Evolutionary conservation across 2,888 invertebrate species (phyloP), one percentile per base, ranked within the genome.

Genomic region (Acanthopleura granulata): DNA sequence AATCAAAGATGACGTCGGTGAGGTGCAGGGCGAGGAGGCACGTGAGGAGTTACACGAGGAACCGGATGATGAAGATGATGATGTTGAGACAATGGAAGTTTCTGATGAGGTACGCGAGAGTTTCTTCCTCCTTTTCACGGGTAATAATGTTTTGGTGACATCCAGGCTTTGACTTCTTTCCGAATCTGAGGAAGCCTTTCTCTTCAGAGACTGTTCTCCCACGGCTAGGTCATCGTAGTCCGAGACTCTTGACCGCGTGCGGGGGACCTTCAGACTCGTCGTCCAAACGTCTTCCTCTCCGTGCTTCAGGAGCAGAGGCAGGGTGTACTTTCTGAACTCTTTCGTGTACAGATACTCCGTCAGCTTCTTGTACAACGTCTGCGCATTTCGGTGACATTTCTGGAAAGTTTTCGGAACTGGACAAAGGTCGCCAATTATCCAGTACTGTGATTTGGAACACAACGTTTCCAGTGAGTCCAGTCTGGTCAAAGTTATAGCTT

Each of bases 21-120:
- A 72, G 18, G 29, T 50, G 57, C 57, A 72, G 57, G 61, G 51
- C 27, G 61, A 72, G n/a, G 61, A 57, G 18, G 30, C 27, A 18
- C 22, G 72, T 57, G 72, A 72, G 27, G 51, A 61, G n/a, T 30
- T 27, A 57, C 57, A 57, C n/a, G 72, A 57, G 72, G 72, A 72
- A 51, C 51, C 61, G 29, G 61, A 72, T 29, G 72, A 72, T 27
- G 51, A 72, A 57, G 51, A 72, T n/a, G 51, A 72, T 50, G 57
- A 57, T 57, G n/a, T 18, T 40, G 40, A 40, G 40, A 40, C 9
- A 40, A 40, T 40, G 40, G 40, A 40, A 40, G 40, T 40, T 40
- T 40, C 40, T 40, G 40, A 40, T 6, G 40, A 40, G 40, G 40
- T 9, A 40, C 40, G 40, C 9, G 40, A 40, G 57, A 18, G 57